Base-by-base conservation (phyloP, 2,797 vertebrate genomes). In the Phrynocephalus forsythii region DNA sequence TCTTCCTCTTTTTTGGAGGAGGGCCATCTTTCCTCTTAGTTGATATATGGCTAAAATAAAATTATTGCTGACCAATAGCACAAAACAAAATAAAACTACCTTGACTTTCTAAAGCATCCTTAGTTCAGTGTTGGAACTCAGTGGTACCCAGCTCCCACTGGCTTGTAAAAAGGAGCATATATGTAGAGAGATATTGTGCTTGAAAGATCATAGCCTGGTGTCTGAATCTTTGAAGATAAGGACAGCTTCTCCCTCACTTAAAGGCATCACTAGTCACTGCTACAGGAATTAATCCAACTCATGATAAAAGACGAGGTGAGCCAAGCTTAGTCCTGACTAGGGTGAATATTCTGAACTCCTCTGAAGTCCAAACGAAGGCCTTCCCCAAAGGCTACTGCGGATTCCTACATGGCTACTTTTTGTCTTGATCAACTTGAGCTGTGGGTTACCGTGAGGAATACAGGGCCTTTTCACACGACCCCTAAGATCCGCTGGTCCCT, bases 11-110 rank as follows among this genome's bases (percentile, higher is more conserved):
- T 16, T 63, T 24, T 24, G 10, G 50, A 1, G 33, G 38, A 44
- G 9, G 9, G 52, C 24, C 69, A 88, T 85, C 75, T 0, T 73
- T 91, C 71, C 79, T 83, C 89, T 88, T 83, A 90, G 87, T 87
- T 95, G 92, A 81, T 82, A 91, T 94, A 95, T 95, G 95, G 95
- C 94, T 96, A 93, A 95, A 94, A 92, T 91, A 93, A 85, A 84
- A 95, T 95, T 95, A 96, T 95, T 96, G 95, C 95, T 95, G 91
- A 93, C 84, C 82, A 76, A 81, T 91, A 30, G 91, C 93, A 72
- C 88, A 91, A 92, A 94, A 5, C 30, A 82, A 84, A 93, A 91
- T 78, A 26, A 78, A 30, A 79, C 10, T 71, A 86, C 81, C 78
- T 75, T 86, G 56, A 50, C 87, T 78, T 4, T 8, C 73, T 56